Evolutionary conservation across 2,888 invertebrate species (phyloP).

Genomic region (Tetropium fuscum): DNA sequence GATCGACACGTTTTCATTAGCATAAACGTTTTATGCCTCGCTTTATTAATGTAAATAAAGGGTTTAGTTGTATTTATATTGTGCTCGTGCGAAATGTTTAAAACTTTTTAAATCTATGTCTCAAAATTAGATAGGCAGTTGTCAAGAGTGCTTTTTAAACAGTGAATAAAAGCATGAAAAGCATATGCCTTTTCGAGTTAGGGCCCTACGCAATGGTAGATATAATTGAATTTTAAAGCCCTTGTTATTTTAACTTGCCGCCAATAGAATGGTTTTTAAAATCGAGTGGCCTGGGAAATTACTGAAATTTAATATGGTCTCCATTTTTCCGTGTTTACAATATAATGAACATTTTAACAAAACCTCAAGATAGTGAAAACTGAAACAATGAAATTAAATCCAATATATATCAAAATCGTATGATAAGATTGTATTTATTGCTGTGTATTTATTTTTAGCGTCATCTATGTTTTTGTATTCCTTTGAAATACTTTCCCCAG

Average conservation of each 20-base stretch:
- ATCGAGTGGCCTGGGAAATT: not conserved
- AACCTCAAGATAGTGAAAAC: too few species aligned
- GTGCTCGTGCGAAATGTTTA: conserved; percentile 47
- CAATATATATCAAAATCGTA: too few species aligned
- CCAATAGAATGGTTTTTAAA: conserved; percentile 11
- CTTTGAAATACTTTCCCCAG: too few species aligned
- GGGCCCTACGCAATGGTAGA: conserved; percentile 16
- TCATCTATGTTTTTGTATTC: too few species aligned
- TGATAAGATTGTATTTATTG: too few species aligned
- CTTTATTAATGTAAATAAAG: conserved; percentile 51
- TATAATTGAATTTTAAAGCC: conserved; percentile 40
- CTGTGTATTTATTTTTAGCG: too few species aligned
- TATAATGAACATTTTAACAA: too few species aligned
- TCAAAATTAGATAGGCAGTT: conserved; percentile 37
- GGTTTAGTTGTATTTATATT: conserved; percentile 32
- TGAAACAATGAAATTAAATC: too few species aligned
- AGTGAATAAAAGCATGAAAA: conserved; percentile 35
- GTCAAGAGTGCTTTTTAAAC: conserved; percentile 37
- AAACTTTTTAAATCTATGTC: conserved; percentile 43
- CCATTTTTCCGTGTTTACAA: too few species aligned
- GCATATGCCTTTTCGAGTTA: conserved; percentile 38
- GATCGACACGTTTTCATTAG: conserved; percentile 54
- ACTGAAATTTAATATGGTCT: too few species aligned
- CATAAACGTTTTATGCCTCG: conserved; percentile 49
- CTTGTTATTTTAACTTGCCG: conserved; percentile 38